phyloP scores from a whole-genome alignment of 2,797 vertebrate genomes.

The Takifugu ocellatus region DNA sequence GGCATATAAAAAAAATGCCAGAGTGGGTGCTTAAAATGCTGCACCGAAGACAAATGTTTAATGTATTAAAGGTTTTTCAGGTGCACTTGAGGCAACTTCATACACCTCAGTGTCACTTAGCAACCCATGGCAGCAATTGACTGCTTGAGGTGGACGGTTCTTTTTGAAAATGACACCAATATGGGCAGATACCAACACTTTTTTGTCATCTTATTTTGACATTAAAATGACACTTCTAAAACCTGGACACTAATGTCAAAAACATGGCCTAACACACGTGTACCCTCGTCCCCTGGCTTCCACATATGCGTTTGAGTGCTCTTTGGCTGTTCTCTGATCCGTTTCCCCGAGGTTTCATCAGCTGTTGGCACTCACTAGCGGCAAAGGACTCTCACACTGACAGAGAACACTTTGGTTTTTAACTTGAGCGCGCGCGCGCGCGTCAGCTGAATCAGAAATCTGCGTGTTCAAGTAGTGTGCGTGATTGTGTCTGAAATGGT shows the following conservation, averaged over 20 bases:
- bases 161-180: not conserved
- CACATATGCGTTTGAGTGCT: conserved; percentile 12
- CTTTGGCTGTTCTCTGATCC: conserved; percentile 49
- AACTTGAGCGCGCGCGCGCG: too few species aligned
- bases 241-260: too few species aligned
- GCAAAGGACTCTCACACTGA: conserved; percentile 26
- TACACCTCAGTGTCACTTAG: too few species aligned
- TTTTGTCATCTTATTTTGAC: too few species aligned
- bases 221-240: too few species aligned
- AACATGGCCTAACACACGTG: conserved; percentile 3
- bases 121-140: not conserved
- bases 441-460: conserved; percentile 13
- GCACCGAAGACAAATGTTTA: not conserved
- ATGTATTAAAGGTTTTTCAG: too few species aligned
- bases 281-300: not conserved
- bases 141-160: not conserved
- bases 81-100: too few species aligned
- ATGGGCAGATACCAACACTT: too few species aligned
- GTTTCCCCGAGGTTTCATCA: conserved; percentile 55
- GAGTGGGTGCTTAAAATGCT: conserved; percentile 13
- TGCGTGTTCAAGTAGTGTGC: conserved; percentile 2
- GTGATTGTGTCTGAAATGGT: conserved; percentile 17
- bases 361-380: conserved; percentile 59
- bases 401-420: conserved; percentile 21
- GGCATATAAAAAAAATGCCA: conserved; percentile 36